Conservation (phyloP, 2,797 vertebrate species). For the Uromys caudimaculatus region DNA sequence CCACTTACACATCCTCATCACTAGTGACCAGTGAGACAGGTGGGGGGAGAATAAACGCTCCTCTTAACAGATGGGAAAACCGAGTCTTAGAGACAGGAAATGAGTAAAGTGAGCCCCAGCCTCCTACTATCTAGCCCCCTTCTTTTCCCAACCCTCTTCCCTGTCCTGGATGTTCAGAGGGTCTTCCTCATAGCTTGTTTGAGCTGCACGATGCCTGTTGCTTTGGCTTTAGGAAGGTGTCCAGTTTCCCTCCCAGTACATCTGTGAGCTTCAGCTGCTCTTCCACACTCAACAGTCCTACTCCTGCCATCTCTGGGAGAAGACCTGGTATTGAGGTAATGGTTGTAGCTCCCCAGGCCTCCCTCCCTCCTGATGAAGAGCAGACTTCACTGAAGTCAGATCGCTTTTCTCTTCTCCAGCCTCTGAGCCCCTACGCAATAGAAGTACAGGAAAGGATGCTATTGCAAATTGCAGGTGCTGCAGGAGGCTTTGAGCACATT, state of each 20-base stretch:
- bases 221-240: slow-evolving; percentile 31
- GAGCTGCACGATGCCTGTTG: neutral
- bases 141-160: neutral
- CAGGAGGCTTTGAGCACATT: neutral
- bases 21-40: neutral
- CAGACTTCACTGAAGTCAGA: slow-evolving; percentile 11
- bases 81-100: slow-evolving; percentile 40
- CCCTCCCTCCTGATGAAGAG: neutral
- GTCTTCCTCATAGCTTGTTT: slow-evolving; percentile 8
- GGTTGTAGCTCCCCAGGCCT: neutral
- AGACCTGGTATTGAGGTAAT: neutral
- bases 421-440: neutral
- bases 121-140: slow-evolving; percentile 11
- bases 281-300: neutral
- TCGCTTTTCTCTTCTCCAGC: neutral
- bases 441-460: neutral
- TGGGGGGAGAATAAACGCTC: neutral
- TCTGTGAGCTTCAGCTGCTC: neutral
- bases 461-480: slow-evolving; percentile 24
- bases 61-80: slow-evolving; percentile 49
- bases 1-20: neutral
- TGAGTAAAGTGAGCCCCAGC: neutral
- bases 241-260: neutral
- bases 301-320: slow-evolving; percentile 7
- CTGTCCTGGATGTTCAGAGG: neutral